Evolutionary conservation across 2,888 invertebrate genomes (phyloP), one percentile per base, ranked within the genome.

Genomic region (Dicyrtoma fusca): DNA sequence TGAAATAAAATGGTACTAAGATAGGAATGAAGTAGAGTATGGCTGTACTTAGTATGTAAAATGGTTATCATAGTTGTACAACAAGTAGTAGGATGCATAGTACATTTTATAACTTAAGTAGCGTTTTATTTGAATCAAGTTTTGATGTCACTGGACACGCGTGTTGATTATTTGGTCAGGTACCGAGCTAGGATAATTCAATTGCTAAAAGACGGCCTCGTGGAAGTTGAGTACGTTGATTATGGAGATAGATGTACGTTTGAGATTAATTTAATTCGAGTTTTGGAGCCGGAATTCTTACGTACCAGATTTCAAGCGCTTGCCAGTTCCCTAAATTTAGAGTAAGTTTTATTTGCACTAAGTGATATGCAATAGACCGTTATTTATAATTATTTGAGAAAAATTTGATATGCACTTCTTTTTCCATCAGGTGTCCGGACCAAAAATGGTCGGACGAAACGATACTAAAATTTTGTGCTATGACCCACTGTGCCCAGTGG

Each of bases 211-310:
- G 88, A 89, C 81, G 88, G 88, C 80, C 87, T 88, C 80, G 84
- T 87, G 0, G 85, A 87, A 21, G 87, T 95, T 42, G 92, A 91
- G 83, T 95, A 89, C 84, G 88, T 95, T 68, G 95, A 96, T 85
- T 95, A 93, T 83, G 95, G 95, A 0, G 94, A 95, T 84, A 88
- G 88, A 73, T 91, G 91, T 80, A 87, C 88, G 81, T 86, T 92
- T 2, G 84, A 87, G 0, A 87, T 87, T 1, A 86, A 87, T 65
- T 88, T 91, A 74, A 84, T 94, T 13, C 89, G 88, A 77, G 90
- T 91, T 81, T 85, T 94, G 74, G 87, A 91, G 53, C 90, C 92
- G 0, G 91, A 94, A 82, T 88, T 92, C 81, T 83, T 92, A 63
- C 85, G 88, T 65, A 85, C 93, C 14, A 87, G 90, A 61, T 89